Conservation (phyloP, 2,113 vertebrate genomes). For the Psittacara wagleri region DNA sequence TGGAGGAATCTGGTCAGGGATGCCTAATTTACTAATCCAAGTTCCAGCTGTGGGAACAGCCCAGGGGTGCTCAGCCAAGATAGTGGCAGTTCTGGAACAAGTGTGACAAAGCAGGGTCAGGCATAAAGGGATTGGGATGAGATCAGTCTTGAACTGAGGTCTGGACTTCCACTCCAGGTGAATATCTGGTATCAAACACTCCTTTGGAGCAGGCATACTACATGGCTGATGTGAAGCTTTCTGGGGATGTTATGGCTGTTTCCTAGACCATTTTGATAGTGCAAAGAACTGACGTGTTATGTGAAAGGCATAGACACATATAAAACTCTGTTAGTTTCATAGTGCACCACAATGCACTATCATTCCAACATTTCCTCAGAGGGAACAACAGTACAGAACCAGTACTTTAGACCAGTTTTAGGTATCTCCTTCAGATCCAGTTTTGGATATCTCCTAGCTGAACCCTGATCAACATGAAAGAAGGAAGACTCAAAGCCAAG, state of each 20-base stretch:
- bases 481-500: background rate
- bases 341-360: background rate
- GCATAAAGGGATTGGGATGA: background rate
- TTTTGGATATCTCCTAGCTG: background rate
- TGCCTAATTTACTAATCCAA: background rate
- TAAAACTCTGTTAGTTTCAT: background rate
- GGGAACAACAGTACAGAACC: background rate
- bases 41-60: background rate
- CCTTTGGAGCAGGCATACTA: background rate
- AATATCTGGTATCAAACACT: background rate
- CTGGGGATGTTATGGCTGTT: background rate
- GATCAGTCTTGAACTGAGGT: background rate
- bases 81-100: background rate
- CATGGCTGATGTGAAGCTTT: background rate
- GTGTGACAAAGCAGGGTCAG: background rate
- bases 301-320: background rate
- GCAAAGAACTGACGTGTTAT: background rate
- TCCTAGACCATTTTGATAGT: background rate
- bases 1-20: background rate
- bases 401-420: background rate
- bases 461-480: background rate
- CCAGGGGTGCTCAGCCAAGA: background rate
- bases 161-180: background rate
- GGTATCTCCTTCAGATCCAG: background rate
- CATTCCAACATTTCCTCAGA: fast-evolving